A percentile compares a stretch with the other conserved stretches of the same genome.
Conservation (phyloP, 2,113 vertebrate species). For the Dasyornis broadbenti region DNA sequence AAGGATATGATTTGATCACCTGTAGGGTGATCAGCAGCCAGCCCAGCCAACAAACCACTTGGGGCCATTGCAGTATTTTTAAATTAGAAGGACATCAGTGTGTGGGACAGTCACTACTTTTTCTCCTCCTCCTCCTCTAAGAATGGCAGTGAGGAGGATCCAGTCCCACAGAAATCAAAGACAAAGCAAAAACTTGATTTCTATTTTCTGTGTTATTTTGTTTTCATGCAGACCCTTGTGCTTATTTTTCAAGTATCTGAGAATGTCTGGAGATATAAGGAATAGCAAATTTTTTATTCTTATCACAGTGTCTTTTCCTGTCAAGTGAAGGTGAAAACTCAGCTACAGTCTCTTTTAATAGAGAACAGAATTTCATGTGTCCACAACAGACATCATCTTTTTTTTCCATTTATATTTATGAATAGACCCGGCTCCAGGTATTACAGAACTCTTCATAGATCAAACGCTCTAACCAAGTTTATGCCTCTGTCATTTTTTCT, state of each 20-base stretch:
- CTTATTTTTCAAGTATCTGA: neutral
- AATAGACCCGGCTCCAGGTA: neutral
- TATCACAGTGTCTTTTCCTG: neutral
- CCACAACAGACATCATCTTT: neutral
- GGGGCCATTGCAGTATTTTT: neutral
- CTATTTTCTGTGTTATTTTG: neutral
- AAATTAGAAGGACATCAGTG: neutral
- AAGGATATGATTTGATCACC: neutral
- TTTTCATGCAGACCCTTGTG: neutral
- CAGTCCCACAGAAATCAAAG: neutral
- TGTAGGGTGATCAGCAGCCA: neutral
- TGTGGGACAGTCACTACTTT: neutral
- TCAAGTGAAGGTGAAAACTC: neutral
- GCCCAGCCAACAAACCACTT: neutral
- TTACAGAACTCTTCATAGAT: neutral
- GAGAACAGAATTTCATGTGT: neutral
- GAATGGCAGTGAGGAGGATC: neutral
- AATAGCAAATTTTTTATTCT: neutral
- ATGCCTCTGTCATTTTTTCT: neutral
- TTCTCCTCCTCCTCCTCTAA: neutral
- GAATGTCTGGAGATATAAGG: neutral
- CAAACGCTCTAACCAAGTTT: neutral
- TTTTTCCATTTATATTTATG: neutral
- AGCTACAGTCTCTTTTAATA: neutral
- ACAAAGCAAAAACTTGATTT: neutral